These are phyloP conservation scores for Marmota monax DNA, from an alignment of 2,113 vertebrate species.

Conservation along the genomic window DNA sequence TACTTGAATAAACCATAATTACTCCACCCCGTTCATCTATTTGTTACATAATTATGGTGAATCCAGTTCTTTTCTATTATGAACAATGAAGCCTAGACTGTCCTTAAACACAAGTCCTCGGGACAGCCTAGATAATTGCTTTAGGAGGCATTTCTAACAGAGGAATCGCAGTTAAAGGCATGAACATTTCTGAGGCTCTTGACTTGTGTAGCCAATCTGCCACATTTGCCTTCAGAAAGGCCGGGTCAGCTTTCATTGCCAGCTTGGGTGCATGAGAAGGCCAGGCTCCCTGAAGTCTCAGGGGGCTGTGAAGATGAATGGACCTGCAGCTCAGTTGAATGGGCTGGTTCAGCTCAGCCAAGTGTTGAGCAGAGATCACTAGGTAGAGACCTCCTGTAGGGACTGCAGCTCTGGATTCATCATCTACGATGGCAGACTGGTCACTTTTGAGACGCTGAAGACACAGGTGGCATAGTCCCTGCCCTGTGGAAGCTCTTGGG, in stretches of 20 bases:
- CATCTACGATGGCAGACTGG: background rate
- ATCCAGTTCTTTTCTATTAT: background rate
- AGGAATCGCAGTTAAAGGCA: background rate
- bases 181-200: background rate
- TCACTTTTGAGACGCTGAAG: background rate
- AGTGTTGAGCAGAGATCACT: background rate
- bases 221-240: background rate
- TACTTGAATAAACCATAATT: background rate
- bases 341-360: background rate
- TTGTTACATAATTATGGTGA: background rate
- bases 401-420: background rate
- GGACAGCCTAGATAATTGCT: background rate
- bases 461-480: background rate
- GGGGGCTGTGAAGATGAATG: background rate
- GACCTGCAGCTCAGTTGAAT: background rate
- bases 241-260: background rate
- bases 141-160: background rate
- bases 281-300: background rate
- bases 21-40: background rate
- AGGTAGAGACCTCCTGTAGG: background rate
- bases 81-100: no score
- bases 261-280: accelerated
- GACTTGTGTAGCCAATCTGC: background rate
- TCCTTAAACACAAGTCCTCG: background rate
- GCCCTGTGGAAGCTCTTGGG: background rate